Evolutionary conservation across 2,113 vertebrate species (phyloP).

Genomic region (Scolopax mira): DNA sequence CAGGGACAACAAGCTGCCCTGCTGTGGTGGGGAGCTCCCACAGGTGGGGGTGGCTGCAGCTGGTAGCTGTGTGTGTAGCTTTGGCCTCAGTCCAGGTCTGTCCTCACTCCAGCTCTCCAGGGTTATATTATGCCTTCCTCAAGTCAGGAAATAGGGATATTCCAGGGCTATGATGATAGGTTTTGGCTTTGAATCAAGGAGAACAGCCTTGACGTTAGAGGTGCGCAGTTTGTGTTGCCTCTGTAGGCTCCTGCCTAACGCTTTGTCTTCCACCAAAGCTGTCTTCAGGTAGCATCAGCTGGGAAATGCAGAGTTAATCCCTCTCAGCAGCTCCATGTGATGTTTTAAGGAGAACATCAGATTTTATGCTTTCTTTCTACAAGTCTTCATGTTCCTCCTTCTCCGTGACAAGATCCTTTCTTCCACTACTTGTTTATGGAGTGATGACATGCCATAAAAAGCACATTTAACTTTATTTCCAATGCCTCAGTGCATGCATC

Average conservation of each 20-base stretch:
- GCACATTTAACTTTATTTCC: background rate
- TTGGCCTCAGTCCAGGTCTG: background rate
- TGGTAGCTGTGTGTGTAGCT: accelerated
- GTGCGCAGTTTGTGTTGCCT: background rate
- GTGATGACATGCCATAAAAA: background rate
- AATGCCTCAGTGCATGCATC: background rate
- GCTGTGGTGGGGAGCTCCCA: background rate
- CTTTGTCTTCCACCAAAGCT: background rate
- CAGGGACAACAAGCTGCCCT: background rate
- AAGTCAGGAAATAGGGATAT: background rate
- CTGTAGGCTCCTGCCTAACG: background rate
- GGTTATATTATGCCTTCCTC: background rate
- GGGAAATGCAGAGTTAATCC: background rate
- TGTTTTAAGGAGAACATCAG: background rate
- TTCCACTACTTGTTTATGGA: background rate
- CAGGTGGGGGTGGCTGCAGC: background rate
- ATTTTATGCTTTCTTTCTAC: background rate
- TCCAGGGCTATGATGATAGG: background rate
- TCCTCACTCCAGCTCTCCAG: background rate
- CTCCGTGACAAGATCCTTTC: background rate
- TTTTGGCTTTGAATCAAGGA: background rate
- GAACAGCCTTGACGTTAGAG: background rate
- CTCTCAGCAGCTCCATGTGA: background rate
- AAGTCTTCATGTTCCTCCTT: background rate
- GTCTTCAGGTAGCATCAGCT: background rate